Evolutionary conservation across 2,113 vertebrate species (phyloP).

Genomic region (Monarcha castaneiventris): DNA sequence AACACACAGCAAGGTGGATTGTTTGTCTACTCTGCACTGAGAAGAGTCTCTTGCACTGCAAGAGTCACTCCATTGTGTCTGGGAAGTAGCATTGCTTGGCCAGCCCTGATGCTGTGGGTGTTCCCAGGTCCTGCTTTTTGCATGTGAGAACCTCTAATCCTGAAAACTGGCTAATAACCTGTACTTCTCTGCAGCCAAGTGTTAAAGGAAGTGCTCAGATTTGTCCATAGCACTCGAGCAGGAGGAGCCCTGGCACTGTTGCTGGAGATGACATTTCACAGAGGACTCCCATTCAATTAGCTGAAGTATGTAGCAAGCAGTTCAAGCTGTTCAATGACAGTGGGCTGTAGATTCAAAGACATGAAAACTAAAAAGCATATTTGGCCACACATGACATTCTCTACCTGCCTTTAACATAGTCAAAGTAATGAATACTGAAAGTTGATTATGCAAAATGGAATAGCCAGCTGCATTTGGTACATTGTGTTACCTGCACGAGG

Average conservation of each 20-base stretch:
- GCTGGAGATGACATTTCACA: not conserved
- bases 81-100: not conserved
- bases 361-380: not conserved
- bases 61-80: not conserved
- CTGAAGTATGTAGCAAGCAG: not conserved
- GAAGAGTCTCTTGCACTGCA: not conserved
- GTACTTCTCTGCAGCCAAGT: not conserved
- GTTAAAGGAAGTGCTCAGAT: not conserved
- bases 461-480: not conserved
- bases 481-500: not conserved
- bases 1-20: not conserved
- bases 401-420: not conserved
- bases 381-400: not conserved
- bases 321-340: not conserved
- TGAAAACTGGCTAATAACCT: not conserved
- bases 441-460: not conserved
- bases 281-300: not conserved
- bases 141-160: not conserved
- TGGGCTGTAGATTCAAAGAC: not conserved
- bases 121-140: not conserved
- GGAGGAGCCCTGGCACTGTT: not conserved
- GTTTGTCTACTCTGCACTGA: not conserved
- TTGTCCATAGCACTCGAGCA: accelerated
- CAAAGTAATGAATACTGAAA: not conserved
- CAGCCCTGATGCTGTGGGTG: not conserved